These are phyloP conservation scores for Synergus japonicus DNA, from an alignment of 2,888 invertebrate species.

Conservation along the genomic window DNA sequence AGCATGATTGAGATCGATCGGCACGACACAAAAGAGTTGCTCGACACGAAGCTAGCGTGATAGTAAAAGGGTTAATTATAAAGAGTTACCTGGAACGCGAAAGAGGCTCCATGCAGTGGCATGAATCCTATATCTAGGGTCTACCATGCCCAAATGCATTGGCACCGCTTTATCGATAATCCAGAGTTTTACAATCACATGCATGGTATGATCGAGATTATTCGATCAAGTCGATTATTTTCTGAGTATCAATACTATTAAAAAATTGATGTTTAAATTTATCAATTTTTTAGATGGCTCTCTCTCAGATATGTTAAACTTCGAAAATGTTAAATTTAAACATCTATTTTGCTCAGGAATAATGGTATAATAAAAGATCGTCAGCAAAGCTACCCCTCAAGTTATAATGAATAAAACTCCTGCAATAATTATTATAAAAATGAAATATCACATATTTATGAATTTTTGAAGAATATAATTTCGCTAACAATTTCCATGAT, in stretches of 20 bases:
- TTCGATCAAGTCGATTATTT: too few species aligned
- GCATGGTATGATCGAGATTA: too few species aligned
- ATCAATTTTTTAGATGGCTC: too few species aligned
- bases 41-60: constrained; percentile 50
- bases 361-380: too few species aligned
- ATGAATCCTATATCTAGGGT: constrained; percentile 6
- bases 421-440: background rate
- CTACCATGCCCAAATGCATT: constrained; percentile 19
- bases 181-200: background rate
- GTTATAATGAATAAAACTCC: background rate
- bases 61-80: constrained; percentile 72
- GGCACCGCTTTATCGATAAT: constrained; percentile 9
- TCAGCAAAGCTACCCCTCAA: too few species aligned
- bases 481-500: background rate
- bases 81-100: constrained; percentile 62
- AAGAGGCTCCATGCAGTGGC: constrained; percentile 44
- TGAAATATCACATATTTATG: background rate
- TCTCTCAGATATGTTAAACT: too few species aligned
- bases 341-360: too few species aligned
- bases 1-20: constrained; percentile 72
- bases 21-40: constrained; percentile 64
- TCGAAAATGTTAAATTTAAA: too few species aligned
- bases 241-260: too few species aligned
- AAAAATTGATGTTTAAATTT: too few species aligned
- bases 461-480: background rate